Base-by-base conservation (phyloP, 2,113 vertebrate species). In the Chascanopsetta lugubris region DNA sequence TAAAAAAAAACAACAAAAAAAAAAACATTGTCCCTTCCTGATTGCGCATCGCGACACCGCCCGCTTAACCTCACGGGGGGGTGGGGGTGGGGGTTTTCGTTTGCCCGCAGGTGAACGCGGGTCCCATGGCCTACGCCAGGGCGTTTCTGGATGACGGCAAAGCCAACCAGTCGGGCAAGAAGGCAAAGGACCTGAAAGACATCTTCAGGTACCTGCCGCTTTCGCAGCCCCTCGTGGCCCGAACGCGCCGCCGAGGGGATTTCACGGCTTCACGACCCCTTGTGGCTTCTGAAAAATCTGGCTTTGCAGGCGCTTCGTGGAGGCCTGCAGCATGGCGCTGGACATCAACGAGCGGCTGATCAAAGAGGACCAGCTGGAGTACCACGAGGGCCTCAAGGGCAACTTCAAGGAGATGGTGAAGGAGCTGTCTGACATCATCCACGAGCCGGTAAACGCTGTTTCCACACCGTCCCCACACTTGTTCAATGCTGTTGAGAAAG, bases 401-500 rank as follows among this genome's bases (percentile, higher is more conserved):
- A 98, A 98, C 85, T 99, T 99, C 40, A 95, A 94, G 86, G 96
- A 96, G 32, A 97, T 99, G 96, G 97, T 97, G 30, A 98, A 97
- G 78, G 96, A 99, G 74, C 91, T 99, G 11, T 98, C 97, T 0
- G 95, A 98, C 36, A 97, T 99, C 88, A 98, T 97, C 79, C 95
- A 98, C 0, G 97, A 99, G 46, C 95, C 96, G 97, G 97, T 89
- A 69, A 59, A 5, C 1, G 11, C 24, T 46, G 18, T 45, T 18
- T 11, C 11, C 2, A 20, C n/a, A 9, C 18, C 42, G n/a, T n/a
- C n/a, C 34, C 9, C 6, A 36, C 34, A 36, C n/a, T n/a, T n/a
- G n/a, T n/a, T n/a, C n/a, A n/a, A n/a, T n/a, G n/a, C n/a, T n/a
- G n/a, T n/a, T n/a, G n/a, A 38, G 6, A 17, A 15, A 15, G 32